Percentiles rank a stretch among this genome's conserved stretches.
Evolutionary conservation across 1,140 invertebrate genomes (phyloP).

Genomic region (Caerostris darwini): DNA sequence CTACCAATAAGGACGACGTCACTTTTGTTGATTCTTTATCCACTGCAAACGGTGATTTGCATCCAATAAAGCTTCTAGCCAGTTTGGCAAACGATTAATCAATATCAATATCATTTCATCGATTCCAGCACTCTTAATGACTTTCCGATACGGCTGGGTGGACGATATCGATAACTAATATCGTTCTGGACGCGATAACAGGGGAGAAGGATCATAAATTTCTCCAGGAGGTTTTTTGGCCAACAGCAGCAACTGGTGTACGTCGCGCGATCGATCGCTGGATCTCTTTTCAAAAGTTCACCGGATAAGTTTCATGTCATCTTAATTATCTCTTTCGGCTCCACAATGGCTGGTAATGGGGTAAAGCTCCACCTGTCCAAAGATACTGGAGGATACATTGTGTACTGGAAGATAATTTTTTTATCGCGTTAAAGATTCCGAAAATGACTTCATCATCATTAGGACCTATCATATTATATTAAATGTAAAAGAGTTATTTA

Average conservation of each 20-base stretch:
- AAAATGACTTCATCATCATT: conserved; percentile 19
- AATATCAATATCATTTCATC: conserved; percentile 72
- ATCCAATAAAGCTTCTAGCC: not conserved
- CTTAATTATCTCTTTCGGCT: conserved; percentile 16
- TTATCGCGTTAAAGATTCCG: not conserved
- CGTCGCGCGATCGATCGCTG: not conserved
- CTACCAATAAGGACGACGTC: not conserved
- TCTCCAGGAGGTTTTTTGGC: conserved; percentile 45
- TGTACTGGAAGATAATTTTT: not conserved
- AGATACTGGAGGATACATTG: not conserved
- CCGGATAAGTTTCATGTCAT: conserved; percentile 24
- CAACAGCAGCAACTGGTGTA: conserved; percentile 57
- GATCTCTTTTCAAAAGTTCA: not conserved
- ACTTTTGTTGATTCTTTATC: not conserved
- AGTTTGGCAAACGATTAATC: conserved; percentile 53
- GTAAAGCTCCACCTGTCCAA: not conserved
- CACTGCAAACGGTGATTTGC: conserved; percentile 42
- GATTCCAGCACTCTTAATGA: conserved; percentile 62
- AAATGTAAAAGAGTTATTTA: too few species aligned
- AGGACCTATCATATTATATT: not conserved
- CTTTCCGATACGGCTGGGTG: conserved; percentile 58
- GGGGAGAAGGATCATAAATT: conserved; percentile 45
- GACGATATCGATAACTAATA: conserved; percentile 73
- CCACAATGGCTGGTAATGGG: not conserved
- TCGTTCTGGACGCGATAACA: conserved; percentile 54